These are phyloP conservation scores for Erynnis tages DNA, from an alignment of 2,888 invertebrate genomes.

Conservation along the genomic window DNA sequence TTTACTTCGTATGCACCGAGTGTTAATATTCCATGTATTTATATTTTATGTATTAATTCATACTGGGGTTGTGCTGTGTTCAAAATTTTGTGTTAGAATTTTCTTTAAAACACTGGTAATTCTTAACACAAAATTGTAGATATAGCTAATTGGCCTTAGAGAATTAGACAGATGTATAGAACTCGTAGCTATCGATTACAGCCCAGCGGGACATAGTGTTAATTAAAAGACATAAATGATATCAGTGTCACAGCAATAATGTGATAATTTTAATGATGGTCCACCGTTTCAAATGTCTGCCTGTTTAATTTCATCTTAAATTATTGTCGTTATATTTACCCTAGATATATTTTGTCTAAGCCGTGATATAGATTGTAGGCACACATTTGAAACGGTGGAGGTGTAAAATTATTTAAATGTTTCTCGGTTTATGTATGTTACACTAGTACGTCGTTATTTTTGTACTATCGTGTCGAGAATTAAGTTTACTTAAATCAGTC, in stretches of 20 bases:
- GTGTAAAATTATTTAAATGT: constrained; percentile 41
- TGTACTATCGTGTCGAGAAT: constrained; percentile 71
- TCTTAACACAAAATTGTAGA: constrained; percentile 75
- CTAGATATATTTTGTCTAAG: constrained; percentile 27
- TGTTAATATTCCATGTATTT: constrained; percentile 59
- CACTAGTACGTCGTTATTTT: constrained; percentile 70
- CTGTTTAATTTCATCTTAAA: constrained; percentile 31
- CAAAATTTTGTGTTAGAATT: constrained; percentile 67
- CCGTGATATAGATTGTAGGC: constrained; percentile 14
- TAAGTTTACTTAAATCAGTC: constrained; percentile 77
- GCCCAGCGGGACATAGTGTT: constrained; percentile 69
- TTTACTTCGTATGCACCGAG: constrained; percentile 66
- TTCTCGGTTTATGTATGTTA: constrained; percentile 44
- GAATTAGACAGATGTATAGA: constrained; percentile 65
- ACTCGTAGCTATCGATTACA: constrained; percentile 50
- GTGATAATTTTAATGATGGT: constrained; percentile 51
- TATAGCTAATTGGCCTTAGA: constrained; percentile 76
- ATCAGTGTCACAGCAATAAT: constrained; percentile 49
- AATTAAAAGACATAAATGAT: constrained; percentile 62
- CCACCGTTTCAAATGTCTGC: constrained; percentile 49
- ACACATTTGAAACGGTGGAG: constrained; percentile 42
- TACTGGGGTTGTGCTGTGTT: constrained; percentile 64
- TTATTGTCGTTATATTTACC: constrained; percentile 34
- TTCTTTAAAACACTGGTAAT: constrained; percentile 37
- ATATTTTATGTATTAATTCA: constrained; percentile 41